These are phyloP conservation scores for Latrodectus geometricus DNA, from an alignment of 1,140 invertebrate genomes.

Conservation along the genomic window DNA sequence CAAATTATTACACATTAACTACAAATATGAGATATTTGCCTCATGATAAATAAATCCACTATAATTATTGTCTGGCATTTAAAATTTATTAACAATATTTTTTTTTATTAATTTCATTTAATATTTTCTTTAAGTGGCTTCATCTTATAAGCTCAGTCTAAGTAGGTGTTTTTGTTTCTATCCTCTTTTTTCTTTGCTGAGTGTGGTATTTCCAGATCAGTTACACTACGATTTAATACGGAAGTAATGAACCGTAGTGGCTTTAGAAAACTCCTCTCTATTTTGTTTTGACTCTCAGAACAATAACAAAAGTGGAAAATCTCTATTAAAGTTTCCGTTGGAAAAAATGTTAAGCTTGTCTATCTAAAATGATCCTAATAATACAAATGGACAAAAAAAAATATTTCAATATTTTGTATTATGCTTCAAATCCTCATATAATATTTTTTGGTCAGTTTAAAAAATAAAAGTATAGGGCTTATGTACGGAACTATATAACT, in stretches of 20 bases:
- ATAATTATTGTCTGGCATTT: no score
- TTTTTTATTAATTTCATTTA: background rate
- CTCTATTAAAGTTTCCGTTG: background rate
- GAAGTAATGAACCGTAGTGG: background rate
- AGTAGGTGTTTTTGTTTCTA: background rate
- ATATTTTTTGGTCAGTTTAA: no score
- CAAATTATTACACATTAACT: no score
- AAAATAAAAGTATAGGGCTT: no score
- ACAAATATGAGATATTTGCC: no score
- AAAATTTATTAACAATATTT: background rate
- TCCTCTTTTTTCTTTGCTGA: background rate
- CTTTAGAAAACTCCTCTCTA: background rate
- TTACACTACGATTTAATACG: background rate
- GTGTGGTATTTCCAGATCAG: background rate
- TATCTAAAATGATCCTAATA: background rate
- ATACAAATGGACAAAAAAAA: background rate
- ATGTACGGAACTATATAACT: no score
- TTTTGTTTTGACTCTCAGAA: background rate
- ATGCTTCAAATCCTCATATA: no score
- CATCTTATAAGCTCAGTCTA: background rate
- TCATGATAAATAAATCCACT: no score
- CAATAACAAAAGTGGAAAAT: background rate
- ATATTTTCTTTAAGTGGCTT: background rate
- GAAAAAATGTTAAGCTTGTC: background rate
- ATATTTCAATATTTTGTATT: no score